Evolutionary conservation across 1,140 invertebrate species (phyloP).

Genomic region (Drosophila auraria): DNA sequence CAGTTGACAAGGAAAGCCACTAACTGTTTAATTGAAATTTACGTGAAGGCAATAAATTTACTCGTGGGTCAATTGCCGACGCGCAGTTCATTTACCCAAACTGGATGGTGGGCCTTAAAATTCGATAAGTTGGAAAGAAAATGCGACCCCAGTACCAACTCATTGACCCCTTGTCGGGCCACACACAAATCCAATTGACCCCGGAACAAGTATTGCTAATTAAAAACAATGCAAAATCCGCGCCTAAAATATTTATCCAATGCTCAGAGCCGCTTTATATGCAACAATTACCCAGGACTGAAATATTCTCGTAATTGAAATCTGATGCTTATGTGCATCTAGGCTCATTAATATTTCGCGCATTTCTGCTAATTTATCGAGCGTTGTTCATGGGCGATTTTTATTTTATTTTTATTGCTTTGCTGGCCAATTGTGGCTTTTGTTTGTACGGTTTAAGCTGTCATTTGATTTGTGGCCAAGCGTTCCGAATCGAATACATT

Average conservation of each 20-base stretch:
- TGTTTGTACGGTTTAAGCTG: conserved; percentile 40
- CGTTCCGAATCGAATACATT: conserved; percentile 54
- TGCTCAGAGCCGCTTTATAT: conserved; percentile 27
- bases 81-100: conserved; percentile 24
- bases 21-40: conserved; percentile 78
- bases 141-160: not conserved
- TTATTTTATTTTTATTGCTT: conserved; percentile 42
- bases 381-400: conserved; percentile 37
- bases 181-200: conserved; percentile 45
- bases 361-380: conserved; percentile 63
- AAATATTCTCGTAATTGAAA: conserved; percentile 64
- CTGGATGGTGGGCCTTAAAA: conserved; percentile 22
- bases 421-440: conserved; percentile 47
- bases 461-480: conserved; percentile 66
- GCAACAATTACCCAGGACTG: conserved; percentile 47
- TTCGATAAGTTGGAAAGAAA: conserved; percentile 31
- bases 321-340: conserved; percentile 38
- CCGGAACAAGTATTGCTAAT: conserved; percentile 51
- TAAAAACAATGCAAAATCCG: conserved; percentile 47
- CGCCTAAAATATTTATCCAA: conserved; percentile 40
- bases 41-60: conserved; percentile 52
- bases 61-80: conserved; percentile 26
- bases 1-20: conserved; percentile 69
- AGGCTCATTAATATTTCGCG: conserved; percentile 64
- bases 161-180: not conserved